Evolutionary conservation across 2,797 vertebrate species (phyloP), one percentile per base, ranked within the genome.

Genomic region (Apogon hyalosoma): DNA sequence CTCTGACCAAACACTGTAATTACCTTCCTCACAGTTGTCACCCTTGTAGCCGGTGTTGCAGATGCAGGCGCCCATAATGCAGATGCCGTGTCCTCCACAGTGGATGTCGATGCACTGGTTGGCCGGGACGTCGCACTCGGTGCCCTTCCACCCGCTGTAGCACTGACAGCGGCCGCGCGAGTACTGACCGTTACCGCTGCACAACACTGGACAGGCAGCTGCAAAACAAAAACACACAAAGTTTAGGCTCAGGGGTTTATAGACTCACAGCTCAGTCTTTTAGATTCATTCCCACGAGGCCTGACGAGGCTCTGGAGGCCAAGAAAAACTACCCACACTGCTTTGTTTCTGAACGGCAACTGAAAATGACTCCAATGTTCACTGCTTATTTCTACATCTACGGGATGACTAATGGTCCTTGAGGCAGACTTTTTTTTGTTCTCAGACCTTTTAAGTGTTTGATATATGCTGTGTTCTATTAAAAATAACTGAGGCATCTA

Each of bases 101-200:
- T 97, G 95, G 62, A 97, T 95, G 90, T 99, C 97, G 6, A 98
- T 91, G 79, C 98, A 99, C 90, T 99, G 97, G 66, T 95, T 97
- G 14, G 91, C 85, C 0, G 97, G 97, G 46, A 99, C 95, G 0
- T 99, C 98, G 4, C 98, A 99, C 86, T 99, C 98, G 0, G 97
- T 97, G 59, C 98, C 97, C 90, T 99, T 99, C 98, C 98, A 99
- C 46, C 98, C 98, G 0, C 97, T 98, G 93, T 96, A 98, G 75
- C 98, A 99, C 65, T 98, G 95, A 91, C 98, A 99, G 84, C 97
- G 98, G 51, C 98, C 98, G 33, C 96, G 96, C 69, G 97, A 97
- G 86, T 99, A 99, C 84, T 99, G 97, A 16, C 98, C 98, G 0
- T 99, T 99, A 18, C 96, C 97, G 9, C 96, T 99, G 74, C 98